Conservation (phyloP, 2,113 vertebrate genomes). For the Vombatus ursinus region DNA sequence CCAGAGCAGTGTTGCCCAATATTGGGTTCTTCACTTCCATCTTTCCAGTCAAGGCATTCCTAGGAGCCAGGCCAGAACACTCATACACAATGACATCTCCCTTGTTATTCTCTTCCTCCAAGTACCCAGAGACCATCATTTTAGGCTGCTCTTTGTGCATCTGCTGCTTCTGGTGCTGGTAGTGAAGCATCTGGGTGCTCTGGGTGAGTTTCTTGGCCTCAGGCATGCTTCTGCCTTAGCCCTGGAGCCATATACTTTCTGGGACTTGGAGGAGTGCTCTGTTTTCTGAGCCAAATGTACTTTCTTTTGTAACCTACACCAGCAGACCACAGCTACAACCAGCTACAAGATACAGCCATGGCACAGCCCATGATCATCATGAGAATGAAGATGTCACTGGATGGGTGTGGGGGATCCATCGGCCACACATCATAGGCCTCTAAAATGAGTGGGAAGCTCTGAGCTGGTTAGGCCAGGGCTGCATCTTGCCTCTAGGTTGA, state of each 20-base stretch:
- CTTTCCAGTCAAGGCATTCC: slow-evolving; percentile 88
- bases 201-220: slow-evolving; percentile 94
- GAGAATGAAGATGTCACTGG: slow-evolving; percentile 82
- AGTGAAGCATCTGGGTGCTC: slow-evolving; percentile 96
- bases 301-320: slow-evolving; percentile 92
- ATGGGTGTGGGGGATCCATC: slow-evolving; percentile 76
- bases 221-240: slow-evolving; percentile 50
- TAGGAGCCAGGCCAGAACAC: slow-evolving; percentile 94
- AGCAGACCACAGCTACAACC: slow-evolving; percentile 85
- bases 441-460: slow-evolving; percentile 35
- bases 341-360: slow-evolving; percentile 83
- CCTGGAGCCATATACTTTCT: slow-evolving; percentile 80
- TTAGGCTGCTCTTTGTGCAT: slow-evolving; percentile 92
- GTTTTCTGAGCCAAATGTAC: slow-evolving; percentile 87
- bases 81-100: slow-evolving; percentile 97
- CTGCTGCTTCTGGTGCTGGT: slow-evolving; percentile 97
- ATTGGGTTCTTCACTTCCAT: slow-evolving; percentile 98
- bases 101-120: slow-evolving; percentile 94
- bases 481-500: slow-evolving; percentile 44
- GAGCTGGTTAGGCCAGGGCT: slow-evolving; percentile 62
- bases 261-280: slow-evolving; percentile 82
- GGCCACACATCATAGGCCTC: slow-evolving; percentile 77
- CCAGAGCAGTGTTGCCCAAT: slow-evolving; percentile 91
- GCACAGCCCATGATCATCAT: slow-evolving; percentile 87
- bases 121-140: slow-evolving; percentile 86